Percentiles rank a stretch among this genome's conserved stretches.
phyloP scores from a whole-genome alignment of 2,888 invertebrate genomes.

The Pomacea canaliculata region DNA sequence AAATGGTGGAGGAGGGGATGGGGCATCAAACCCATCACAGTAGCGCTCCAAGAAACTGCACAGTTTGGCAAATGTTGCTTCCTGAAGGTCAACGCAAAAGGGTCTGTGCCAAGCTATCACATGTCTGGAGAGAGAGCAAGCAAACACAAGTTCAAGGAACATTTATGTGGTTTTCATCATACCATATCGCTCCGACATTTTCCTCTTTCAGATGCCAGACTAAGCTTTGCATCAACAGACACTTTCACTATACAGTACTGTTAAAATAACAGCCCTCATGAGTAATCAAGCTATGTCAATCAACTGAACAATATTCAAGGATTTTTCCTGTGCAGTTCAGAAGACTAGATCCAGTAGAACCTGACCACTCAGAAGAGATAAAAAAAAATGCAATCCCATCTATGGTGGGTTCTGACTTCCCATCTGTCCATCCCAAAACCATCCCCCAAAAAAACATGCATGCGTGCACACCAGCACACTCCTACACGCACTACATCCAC shows the following conservation, averaged over 20 bases:
- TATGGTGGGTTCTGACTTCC: not conserved
- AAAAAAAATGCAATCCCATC: too few relatives aligned
- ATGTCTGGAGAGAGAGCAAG: constrained; percentile 62
- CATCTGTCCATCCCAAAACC: not conserved
- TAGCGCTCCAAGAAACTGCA: constrained; percentile 75
- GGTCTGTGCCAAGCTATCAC: constrained; percentile 75
- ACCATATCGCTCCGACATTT: too few relatives aligned
- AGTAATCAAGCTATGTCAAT: too few relatives aligned
- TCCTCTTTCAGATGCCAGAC: too few relatives aligned
- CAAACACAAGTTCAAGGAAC: not conserved
- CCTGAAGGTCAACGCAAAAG: constrained; percentile 77
- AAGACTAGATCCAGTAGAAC: too few relatives aligned
- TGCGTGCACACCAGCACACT: not conserved
- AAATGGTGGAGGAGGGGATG: constrained; percentile 70
- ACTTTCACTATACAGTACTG: too few relatives aligned
- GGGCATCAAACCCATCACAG: constrained; percentile 72
- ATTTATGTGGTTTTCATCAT: not conserved
- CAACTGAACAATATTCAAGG: too few relatives aligned
- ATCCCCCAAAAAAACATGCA: not conserved
- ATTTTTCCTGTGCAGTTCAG: too few relatives aligned
- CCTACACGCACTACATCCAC: constrained; percentile 1
- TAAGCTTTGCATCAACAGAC: too few relatives aligned
- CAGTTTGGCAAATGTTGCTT: constrained; percentile 75
- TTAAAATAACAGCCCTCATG: too few relatives aligned
- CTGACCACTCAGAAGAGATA: too few relatives aligned